Evolutionary conservation across 1,140 invertebrate species (phyloP).

Genomic region (Triops longicaudatus): DNA sequence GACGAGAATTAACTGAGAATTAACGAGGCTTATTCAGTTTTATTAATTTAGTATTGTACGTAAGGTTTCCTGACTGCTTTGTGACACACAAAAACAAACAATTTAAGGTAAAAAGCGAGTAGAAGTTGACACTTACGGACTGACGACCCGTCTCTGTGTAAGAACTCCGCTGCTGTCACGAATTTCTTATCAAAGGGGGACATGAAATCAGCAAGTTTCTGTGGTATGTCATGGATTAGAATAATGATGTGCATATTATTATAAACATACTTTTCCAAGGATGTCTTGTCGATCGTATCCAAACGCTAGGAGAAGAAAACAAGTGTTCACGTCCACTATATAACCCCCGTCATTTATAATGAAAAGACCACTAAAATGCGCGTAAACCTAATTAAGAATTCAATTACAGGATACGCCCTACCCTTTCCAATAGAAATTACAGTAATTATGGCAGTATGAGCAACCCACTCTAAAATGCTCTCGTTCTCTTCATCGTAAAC

Average conservation of each 20-base stretch:
- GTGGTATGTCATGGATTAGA: background rate
- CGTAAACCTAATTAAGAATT: slow-evolving; percentile 44
- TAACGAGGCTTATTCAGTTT: background rate
- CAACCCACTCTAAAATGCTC: slow-evolving; percentile 22
- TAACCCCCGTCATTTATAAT: slow-evolving; percentile 51
- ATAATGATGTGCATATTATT: background rate
- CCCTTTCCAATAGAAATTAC: slow-evolving; percentile 41
- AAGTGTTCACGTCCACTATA: slow-evolving; percentile 57
- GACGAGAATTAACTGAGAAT: background rate
- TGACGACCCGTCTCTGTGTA: background rate
- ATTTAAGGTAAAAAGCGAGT: no score
- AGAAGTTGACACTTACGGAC: background rate
- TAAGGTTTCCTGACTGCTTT: no score
- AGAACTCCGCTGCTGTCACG: background rate
- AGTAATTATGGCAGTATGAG: slow-evolving; percentile 30
- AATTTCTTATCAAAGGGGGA: slow-evolving; percentile 33
- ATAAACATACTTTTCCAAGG: slow-evolving; percentile 45
- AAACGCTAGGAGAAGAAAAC: slow-evolving; percentile 55
- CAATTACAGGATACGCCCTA: background rate
- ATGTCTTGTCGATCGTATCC: slow-evolving; percentile 52
- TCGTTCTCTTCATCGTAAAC: slow-evolving; percentile 17
- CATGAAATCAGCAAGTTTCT: slow-evolving; percentile 9
- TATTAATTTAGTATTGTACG: no score
- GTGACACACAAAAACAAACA: no score
- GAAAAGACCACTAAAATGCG: slow-evolving; percentile 58